phyloP scores from a whole-genome alignment of 2,888 invertebrate species.

The Eupithecia centaureata region DNA sequence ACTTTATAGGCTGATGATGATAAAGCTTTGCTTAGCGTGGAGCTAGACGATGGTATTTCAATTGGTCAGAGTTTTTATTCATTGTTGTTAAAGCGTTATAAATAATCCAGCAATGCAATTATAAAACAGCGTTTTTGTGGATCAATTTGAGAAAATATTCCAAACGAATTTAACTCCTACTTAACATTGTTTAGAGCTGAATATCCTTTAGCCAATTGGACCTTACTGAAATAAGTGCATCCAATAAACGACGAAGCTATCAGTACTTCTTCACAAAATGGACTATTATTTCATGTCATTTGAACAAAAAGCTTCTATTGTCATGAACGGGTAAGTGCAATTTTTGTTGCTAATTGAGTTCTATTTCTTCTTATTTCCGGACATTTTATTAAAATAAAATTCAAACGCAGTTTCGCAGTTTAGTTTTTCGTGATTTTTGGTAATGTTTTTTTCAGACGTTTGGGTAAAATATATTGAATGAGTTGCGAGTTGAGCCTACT shows the following conservation, averaged over 20 bases:
- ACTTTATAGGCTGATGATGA: too few relatives aligned
- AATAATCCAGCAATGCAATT: too few relatives aligned
- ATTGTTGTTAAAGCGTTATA: too few relatives aligned
- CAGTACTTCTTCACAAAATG: conserved; percentile 15
- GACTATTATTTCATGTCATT: not conserved
- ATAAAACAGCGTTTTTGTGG: too few relatives aligned
- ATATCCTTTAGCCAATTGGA: not conserved
- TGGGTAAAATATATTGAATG: not conserved
- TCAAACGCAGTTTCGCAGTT: not conserved
- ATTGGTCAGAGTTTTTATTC: too few relatives aligned
- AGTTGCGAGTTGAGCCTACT: not conserved
- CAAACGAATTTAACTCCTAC: not conserved
- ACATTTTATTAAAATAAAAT: not conserved
- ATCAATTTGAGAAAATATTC: too few relatives aligned
- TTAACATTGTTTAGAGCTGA: too few relatives aligned
- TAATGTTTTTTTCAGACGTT: too few relatives aligned
- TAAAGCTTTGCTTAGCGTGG: too few relatives aligned
- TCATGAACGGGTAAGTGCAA: not conserved
- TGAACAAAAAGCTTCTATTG: not conserved
- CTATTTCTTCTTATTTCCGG: not conserved
- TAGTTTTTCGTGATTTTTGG: not conserved
- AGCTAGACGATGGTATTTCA: too few relatives aligned
- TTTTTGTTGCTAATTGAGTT: not conserved
- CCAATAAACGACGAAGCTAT: not conserved
- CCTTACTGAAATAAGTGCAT: not conserved